Evolutionary conservation across 2,888 invertebrate species (phyloP).

Genomic region (Eupithecia abbreviata): DNA sequence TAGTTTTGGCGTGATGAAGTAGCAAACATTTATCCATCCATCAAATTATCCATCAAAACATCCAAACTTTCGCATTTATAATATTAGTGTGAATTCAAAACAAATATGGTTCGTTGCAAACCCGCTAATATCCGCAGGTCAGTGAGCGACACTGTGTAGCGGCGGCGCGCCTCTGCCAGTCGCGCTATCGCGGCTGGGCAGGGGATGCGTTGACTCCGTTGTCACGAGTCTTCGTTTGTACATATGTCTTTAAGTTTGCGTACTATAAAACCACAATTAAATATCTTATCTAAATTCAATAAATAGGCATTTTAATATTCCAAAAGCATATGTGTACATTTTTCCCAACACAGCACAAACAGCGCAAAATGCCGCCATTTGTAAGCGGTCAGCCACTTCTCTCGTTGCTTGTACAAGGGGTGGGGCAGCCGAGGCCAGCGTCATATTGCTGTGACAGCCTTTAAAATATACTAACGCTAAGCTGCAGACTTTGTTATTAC

Average conservation of each 20-base stretch:
- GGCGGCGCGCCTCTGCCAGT: too few species aligned
- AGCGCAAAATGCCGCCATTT: conserved; percentile 20
- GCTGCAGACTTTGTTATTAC: conserved; percentile 53
- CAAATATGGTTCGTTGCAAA: too few species aligned
- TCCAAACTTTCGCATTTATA: too few species aligned
- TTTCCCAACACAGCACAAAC: conserved; percentile 8
- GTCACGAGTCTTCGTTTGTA: not conserved
- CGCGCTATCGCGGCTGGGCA: too few species aligned
- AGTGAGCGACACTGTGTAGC: too few species aligned
- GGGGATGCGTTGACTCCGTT: too few species aligned
- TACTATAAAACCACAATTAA: not conserved
- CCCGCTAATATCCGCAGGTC: too few species aligned
- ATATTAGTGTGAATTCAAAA: too few species aligned
- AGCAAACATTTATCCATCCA: too few species aligned
- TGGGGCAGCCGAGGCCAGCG: conserved; percentile 57
- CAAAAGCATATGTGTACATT: conserved; percentile 3
- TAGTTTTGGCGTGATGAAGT: too few species aligned
- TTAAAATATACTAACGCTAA: conserved; percentile 75
- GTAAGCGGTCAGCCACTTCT: conserved; percentile 38
- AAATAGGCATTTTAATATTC: not conserved
- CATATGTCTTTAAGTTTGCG: not conserved
- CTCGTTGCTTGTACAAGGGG: conserved; percentile 41
- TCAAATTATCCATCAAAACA: too few species aligned
- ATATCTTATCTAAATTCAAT: not conserved
- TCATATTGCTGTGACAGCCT: conserved; percentile 79